Base-by-base conservation (phyloP, 2,113 vertebrate genomes). In the Athene cunicularia region DNA sequence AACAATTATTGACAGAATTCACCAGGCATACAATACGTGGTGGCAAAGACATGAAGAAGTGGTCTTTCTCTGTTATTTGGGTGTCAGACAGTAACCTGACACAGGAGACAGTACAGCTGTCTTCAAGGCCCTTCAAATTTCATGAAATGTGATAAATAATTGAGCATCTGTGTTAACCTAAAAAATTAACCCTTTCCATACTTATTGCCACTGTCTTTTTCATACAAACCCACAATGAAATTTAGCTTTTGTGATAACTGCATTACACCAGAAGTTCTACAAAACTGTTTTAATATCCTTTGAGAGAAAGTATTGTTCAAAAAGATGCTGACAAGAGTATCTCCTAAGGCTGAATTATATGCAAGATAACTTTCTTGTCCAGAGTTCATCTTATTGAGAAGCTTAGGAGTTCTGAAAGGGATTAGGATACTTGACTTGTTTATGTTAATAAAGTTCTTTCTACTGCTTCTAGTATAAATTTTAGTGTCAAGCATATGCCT, bases 381-480 rank as follows among this genome's bases (percentile, higher is more conserved):
- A 35, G 21, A 75, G 53, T 95, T 98, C 77, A 62, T 91, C 67
- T 84, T 94, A 66, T 35, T 66, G 49, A 50, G 73, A 88, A 95
- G 47, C 62, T 71, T 83, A 90, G 72, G 93, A 95, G 79, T 96
- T 88, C 88, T 95, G 91, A 97, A 95, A 91, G 58, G 82, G 81
- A 96, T 97, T 97, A 97, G 70, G 86, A 93, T 88, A 90, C 94
- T 97, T 95, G 80, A 91, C 76, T 95, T 96, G 85, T 97, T 97
- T 96, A 97, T 96, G 87, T 93, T 97, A 97, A 97, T 97, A 87
- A 97, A 96, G 91, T 97, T 96, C 77, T 96, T 97, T 96, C 96
- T 93, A 96, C 92, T 90, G 70, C 80, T 91, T 96, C 92, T 76
- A 67, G 55, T 88, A 96, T 97, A 96, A 96, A 97, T 97, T 96